A percentile compares a stretch with the other conserved stretches of the same genome.
phyloP scores from a whole-genome alignment of 2,888 invertebrate genomes.

The Hedya salicella region DNA sequence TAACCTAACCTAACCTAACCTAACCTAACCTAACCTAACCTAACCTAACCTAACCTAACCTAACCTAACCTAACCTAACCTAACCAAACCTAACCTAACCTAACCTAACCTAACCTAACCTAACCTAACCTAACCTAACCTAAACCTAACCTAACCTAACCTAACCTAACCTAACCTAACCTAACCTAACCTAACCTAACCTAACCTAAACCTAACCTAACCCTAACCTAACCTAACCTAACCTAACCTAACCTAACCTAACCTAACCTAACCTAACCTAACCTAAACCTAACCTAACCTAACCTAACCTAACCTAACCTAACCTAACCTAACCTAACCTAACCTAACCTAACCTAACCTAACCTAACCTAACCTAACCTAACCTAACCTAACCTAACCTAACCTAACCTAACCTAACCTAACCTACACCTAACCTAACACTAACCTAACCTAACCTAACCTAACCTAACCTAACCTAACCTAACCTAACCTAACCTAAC shows the following conservation, averaged over 20 bases:
- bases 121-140: slow-evolving; percentile 30
- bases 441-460: not conserved
- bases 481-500: not conserved
- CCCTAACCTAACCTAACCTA: slow-evolving; percentile 26
- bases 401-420: slow-evolving; percentile 5
- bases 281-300: slow-evolving; percentile 27
- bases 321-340: slow-evolving; percentile 33
- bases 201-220: slow-evolving; percentile 26
- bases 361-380: slow-evolving; percentile 23
- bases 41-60: slow-evolving; percentile 31
- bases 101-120: slow-evolving; percentile 36
- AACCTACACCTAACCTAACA: not conserved
- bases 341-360: slow-evolving; percentile 29
- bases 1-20: slow-evolving; percentile 26
- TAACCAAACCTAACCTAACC: slow-evolving; percentile 36
- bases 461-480: not conserved
- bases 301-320: slow-evolving; percentile 27
- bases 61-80: slow-evolving; percentile 38
- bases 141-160: slow-evolving; percentile 18
- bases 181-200: slow-evolving; percentile 26
- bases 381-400: slow-evolving; percentile 6
- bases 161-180: slow-evolving; percentile 26
- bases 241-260: slow-evolving; percentile 26
- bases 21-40: slow-evolving; percentile 26
- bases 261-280: slow-evolving; percentile 26